A percentile compares a stretch with the other conserved stretches of the same genome.
phyloP scores from a whole-genome alignment of 2,113 vertebrate species.

The Protobothrops flavoviridis region DNA sequence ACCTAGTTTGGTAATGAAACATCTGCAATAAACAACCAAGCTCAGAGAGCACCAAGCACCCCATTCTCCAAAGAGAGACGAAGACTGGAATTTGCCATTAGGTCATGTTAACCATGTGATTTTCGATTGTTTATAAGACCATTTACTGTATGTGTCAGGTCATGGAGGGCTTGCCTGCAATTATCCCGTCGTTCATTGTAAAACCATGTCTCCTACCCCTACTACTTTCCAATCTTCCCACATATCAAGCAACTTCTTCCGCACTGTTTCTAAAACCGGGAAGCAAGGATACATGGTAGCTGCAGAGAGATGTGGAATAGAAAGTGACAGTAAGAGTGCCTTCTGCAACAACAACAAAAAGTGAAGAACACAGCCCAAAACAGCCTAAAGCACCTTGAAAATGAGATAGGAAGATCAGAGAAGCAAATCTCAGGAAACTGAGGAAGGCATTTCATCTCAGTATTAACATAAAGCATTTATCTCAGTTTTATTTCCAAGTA shows the following conservation, averaged over 20 bases:
- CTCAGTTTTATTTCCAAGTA: background rate
- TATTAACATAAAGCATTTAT: background rate
- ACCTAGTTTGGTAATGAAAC: background rate
- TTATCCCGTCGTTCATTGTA: background rate
- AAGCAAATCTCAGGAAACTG: background rate
- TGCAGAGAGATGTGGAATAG: background rate
- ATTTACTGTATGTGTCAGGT: background rate
- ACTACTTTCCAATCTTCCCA: background rate
- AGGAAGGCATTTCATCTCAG: background rate
- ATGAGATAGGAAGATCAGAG: background rate
- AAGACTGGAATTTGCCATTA: background rate
- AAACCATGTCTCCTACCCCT: background rate
- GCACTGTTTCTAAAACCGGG: background rate
- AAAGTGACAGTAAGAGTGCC: background rate
- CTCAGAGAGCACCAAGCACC: background rate
- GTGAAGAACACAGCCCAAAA: background rate
- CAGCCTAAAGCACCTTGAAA: background rate
- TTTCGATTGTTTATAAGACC: background rate
- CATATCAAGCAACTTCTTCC: background rate
- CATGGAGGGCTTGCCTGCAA: background rate
- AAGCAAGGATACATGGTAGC: background rate
- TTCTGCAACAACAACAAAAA: background rate
- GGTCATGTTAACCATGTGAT: background rate
- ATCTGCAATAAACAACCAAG: background rate
- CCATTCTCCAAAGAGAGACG: background rate